Evolutionary conservation across 2,797 vertebrate species (phyloP).

Genomic region (Pseudomugil gertrudae): DNA sequence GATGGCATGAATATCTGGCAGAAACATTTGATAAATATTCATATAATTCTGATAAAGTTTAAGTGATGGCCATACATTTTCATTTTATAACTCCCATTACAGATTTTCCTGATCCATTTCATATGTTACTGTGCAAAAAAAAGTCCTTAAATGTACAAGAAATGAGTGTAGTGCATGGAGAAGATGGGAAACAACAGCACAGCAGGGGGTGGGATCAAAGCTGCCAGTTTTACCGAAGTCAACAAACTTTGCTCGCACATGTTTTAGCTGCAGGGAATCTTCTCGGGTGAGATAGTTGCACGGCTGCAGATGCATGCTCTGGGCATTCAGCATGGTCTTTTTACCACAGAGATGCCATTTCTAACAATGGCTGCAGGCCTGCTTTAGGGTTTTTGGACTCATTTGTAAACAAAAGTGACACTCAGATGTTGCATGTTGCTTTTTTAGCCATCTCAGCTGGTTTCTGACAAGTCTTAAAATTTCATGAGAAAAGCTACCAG

Average conservation of each 20-base stretch:
- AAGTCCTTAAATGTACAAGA: conserved; percentile 12
- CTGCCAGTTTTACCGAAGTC: conserved; percentile 41
- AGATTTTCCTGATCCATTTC: conserved; percentile 24
- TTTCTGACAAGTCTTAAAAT: conserved; percentile 45
- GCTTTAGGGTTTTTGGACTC: conserved; percentile 31
- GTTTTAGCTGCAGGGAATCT: conserved; percentile 45
- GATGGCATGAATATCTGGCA: neutral
- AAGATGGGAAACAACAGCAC: conserved; percentile 29
- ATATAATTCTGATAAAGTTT: neutral
- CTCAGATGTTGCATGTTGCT: conserved; percentile 33
- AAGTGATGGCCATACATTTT: conserved; percentile 27
- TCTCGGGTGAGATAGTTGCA: neutral
- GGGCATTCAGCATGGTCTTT: conserved; percentile 10
- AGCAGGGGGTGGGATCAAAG: conserved; percentile 27
- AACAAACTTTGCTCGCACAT: conserved; percentile 37
- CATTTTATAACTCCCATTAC: conserved; percentile 9
- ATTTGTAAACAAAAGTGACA: conserved; percentile 53
- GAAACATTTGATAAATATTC: conserved; percentile 20
- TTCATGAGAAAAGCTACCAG: conserved; percentile 51
- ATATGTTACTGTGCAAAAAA: conserved; percentile 23
- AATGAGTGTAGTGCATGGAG: neutral
- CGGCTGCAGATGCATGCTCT: conserved; percentile 17
- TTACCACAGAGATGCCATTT: conserved; percentile 21
- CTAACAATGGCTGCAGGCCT: conserved; percentile 46
- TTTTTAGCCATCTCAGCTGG: conserved; percentile 6